Conservation (phyloP, 2,797 vertebrate genomes). For the Rhinichthys osculus region DNA sequence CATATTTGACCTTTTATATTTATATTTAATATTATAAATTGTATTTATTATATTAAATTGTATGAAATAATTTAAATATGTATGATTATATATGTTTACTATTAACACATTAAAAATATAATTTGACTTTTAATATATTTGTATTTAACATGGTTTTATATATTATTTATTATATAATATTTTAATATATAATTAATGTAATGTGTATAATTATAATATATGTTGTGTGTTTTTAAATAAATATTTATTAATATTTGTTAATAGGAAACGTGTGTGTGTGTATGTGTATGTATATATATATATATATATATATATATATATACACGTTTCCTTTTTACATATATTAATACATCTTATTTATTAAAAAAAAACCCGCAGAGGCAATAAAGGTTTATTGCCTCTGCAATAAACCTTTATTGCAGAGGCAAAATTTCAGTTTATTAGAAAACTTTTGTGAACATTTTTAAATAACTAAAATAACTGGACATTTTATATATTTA, state of each 20-base stretch:
- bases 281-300: too few relatives aligned
- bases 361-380: background rate
- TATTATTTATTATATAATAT: background rate
- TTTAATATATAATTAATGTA: too few relatives aligned
- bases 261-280: accelerated
- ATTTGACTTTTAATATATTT: background rate
- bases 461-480: background rate
- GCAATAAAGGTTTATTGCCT: too few relatives aligned
- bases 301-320: too few relatives aligned
- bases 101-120: background rate
- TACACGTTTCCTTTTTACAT: background rate
- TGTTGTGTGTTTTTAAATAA: too few relatives aligned
- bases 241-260: too few relatives aligned
- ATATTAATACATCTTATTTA: too few relatives aligned
- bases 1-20: background rate
- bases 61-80: background rate
- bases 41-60: too few relatives aligned
- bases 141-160: background rate
- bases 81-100: background rate
- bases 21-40: background rate
- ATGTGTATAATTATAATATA: too few relatives aligned
- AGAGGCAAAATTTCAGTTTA: background rate
- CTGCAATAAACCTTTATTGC: too few relatives aligned
- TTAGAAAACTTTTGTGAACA: background rate
- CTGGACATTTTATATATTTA: background rate